phyloP scores from a whole-genome alignment of 2,113 vertebrate genomes.

The Glaucomys volans region DNA sequence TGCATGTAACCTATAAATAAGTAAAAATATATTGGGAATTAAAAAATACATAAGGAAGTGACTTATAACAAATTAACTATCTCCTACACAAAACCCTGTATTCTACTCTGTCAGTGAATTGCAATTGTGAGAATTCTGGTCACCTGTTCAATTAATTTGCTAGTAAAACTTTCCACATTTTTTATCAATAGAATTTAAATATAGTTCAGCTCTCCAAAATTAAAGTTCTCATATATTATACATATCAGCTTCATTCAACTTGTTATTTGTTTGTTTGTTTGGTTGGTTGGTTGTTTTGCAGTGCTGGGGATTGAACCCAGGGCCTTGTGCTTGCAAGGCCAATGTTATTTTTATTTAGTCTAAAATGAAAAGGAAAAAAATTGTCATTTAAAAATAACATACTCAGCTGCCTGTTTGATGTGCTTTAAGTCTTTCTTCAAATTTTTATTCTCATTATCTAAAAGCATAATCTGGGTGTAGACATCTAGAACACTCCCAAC shows the following conservation, averaged over 20 bases:
- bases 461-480: slow-evolving; percentile 88
- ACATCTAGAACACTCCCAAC: slow-evolving; percentile 87
- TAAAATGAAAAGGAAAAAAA: slow-evolving; percentile 11
- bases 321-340: too few species aligned
- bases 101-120: background rate
- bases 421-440: slow-evolving; percentile 89
- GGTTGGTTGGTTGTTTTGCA: too few species aligned
- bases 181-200: slow-evolving; percentile 28
- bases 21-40: too few species aligned
- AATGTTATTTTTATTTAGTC: slow-evolving; percentile 22
- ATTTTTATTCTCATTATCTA: slow-evolving; percentile 88
- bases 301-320: too few species aligned
- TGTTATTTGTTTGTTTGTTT: too few species aligned
- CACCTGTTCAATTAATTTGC: background rate
- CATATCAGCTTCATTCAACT: background rate
- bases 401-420: slow-evolving; percentile 87
- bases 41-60: slow-evolving; percentile 4
- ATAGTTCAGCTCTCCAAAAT: slow-evolving; percentile 10
- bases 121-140: background rate
- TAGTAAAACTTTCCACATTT: background rate
- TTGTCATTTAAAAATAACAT: slow-evolving; percentile 67
- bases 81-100: background rate
- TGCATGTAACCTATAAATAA: too few species aligned
- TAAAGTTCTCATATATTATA: slow-evolving; percentile 6
- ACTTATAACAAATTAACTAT: background rate